phyloP scores from a whole-genome alignment of 2,113 vertebrate species.

The Sapayoa aenigma region DNA sequence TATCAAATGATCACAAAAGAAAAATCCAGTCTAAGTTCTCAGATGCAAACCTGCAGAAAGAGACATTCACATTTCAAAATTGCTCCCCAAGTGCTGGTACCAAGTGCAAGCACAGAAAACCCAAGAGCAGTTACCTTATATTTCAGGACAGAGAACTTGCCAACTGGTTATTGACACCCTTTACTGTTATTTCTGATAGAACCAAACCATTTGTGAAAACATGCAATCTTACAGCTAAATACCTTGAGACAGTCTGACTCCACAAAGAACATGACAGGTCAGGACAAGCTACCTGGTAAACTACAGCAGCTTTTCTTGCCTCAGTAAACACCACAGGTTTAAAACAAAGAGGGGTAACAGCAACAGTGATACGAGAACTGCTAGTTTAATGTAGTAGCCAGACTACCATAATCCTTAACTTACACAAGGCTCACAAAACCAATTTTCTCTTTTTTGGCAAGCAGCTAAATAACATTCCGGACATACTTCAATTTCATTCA shows the following conservation, averaged over 20 bases:
- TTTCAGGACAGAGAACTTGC: neutral
- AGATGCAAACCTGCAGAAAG: neutral
- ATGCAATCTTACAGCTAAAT: neutral
- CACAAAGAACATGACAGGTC: neutral
- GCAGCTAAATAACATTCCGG: constrained; percentile 97
- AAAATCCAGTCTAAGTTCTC: neutral
- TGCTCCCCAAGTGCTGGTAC: neutral
- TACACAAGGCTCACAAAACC: constrained; percentile 99
- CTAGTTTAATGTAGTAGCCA: neutral
- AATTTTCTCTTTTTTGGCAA: constrained; percentile 99
- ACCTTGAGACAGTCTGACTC: neutral
- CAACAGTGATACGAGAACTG: neutral
- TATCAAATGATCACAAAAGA: neutral
- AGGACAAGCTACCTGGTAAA: neutral
- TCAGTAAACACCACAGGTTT: neutral
- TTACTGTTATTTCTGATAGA: neutral
- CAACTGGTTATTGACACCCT: neutral
- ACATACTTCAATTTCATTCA: constrained; percentile 99
- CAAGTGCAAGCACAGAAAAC: neutral
- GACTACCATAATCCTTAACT: constrained; percentile 49
- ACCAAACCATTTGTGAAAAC: neutral
- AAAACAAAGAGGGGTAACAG: neutral
- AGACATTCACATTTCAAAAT: neutral
- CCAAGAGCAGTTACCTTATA: neutral
- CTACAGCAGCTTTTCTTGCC: neutral